Evolutionary conservation across 2,888 invertebrate species (phyloP).

Genomic region (Lasioglossum oenotherae): DNA sequence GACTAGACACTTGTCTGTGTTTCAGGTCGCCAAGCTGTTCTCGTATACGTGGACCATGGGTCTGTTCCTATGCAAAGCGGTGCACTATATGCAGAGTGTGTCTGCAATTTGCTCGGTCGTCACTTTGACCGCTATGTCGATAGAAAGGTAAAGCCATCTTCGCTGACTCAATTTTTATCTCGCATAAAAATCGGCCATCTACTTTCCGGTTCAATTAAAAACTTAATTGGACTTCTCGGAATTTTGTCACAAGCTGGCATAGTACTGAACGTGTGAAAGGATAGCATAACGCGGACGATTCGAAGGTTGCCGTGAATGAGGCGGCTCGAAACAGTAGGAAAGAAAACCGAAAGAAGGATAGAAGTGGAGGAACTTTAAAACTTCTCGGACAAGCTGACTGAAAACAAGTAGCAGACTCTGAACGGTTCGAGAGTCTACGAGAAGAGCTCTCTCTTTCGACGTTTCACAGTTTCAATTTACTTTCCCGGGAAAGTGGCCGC

Average conservation of each 20-base stretch:
- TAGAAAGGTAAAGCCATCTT: constrained; percentile 87
- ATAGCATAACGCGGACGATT: not conserved
- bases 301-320: too few species aligned
- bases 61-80: constrained; percentile 88
- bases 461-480: constrained; percentile 5
- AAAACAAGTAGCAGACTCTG: not conserved
- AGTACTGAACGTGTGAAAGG: not conserved
- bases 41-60: constrained; percentile 90
- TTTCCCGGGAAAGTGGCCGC: not conserved
- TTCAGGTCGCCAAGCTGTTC: constrained; percentile 88
- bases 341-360: not conserved
- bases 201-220: not conserved
- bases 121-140: constrained; percentile 90
- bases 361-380: not conserved
- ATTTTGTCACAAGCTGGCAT: not conserved
- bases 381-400: not conserved
- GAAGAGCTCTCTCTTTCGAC: not conserved
- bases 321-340: not conserved
- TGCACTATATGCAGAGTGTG: constrained; percentile 90
- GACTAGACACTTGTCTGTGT: constrained; percentile 46
- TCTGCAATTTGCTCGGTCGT: constrained; percentile 90
- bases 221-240: not conserved
- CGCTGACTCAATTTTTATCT: not conserved
- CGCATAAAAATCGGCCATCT: too few species aligned
- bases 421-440: not conserved